Percentiles rank a stretch among this genome's conserved stretches.
phyloP scores from a whole-genome alignment of 2,113 vertebrate species.

The Carettochelys insculpta region DNA sequence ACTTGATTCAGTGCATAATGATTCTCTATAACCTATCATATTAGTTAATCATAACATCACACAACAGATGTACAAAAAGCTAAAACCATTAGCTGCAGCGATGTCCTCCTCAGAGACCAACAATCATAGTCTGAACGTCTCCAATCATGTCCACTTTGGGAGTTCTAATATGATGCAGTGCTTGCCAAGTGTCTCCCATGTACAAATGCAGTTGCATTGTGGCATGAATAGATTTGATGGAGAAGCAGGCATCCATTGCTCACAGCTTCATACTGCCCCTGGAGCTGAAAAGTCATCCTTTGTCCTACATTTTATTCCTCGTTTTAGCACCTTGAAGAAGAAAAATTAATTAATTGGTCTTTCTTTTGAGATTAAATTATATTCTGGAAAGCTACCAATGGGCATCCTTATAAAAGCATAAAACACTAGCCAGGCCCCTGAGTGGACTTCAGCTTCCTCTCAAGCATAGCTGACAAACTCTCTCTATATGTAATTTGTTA shows the following conservation, averaged over 20 bases:
- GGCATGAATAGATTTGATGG: not conserved
- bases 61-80: no score
- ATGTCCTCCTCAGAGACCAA: not conserved
- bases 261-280: not conserved
- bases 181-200: not conserved
- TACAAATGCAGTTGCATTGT: not conserved
- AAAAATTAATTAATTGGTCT: not conserved
- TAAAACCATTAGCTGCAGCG: no score
- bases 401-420: slow-evolving; percentile 6
- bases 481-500: not conserved
- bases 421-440: slow-evolving; percentile 4
- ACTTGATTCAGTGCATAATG: no score
- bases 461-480: not conserved
- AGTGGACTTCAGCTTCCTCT: not conserved
- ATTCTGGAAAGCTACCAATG: not conserved
- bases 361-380: not conserved
- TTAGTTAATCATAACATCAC: no score
- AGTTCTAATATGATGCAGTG: not conserved
- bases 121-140: not conserved
- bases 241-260: not conserved
- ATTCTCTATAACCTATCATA: no score
- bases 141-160: not conserved
- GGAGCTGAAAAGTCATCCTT: not conserved
- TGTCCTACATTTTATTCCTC: not conserved
- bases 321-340: slow-evolving; percentile 6